Percentiles rank a stretch among this genome's conserved stretches.
Conservation (phyloP, 2,113 vertebrate genomes). For the Cyanistes caeruleus region DNA sequence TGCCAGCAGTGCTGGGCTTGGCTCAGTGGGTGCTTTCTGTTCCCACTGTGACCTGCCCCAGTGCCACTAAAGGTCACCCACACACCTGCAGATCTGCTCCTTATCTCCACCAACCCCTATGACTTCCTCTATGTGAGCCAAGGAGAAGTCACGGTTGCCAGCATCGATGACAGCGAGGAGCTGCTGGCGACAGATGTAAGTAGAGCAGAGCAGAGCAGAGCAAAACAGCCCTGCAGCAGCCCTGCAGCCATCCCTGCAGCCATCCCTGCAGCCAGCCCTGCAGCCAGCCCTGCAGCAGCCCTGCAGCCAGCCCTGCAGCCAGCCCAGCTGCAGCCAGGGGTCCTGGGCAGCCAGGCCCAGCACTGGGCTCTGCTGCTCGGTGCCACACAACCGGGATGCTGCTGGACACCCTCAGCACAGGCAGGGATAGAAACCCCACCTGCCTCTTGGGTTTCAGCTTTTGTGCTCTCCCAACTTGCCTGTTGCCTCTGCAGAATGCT, state of each 20-base stretch:
- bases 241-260: too few relatives aligned
- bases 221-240: too few relatives aligned
- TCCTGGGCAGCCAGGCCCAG: neutral
- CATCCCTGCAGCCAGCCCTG: fast-evolving
- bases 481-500: slow-evolving; percentile 59
- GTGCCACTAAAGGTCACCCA: neutral
- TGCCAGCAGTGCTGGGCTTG: neutral
- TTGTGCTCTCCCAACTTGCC: neutral
- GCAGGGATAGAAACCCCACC: neutral
- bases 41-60: neutral
- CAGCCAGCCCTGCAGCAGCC: too few relatives aligned
- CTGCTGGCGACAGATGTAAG: slow-evolving; percentile 79
- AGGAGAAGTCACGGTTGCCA: slow-evolving; percentile 81
- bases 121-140: slow-evolving; percentile 80
- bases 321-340: neutral
- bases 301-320: fast-evolving
- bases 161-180: slow-evolving; percentile 78
- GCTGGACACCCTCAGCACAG: fast-evolving
- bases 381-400: fast-evolving
- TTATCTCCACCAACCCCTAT: slow-evolving; percentile 86
- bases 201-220: neutral
- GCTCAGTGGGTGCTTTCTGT: neutral
- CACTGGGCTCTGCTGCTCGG: neutral
- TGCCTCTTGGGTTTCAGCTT: neutral
- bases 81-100: slow-evolving; percentile 76